Percentiles rank a stretch among this genome's conserved stretches.
Evolutionary conservation across 2,113 vertebrate species (phyloP).

Genomic region (Saguinus imperator): DNA sequence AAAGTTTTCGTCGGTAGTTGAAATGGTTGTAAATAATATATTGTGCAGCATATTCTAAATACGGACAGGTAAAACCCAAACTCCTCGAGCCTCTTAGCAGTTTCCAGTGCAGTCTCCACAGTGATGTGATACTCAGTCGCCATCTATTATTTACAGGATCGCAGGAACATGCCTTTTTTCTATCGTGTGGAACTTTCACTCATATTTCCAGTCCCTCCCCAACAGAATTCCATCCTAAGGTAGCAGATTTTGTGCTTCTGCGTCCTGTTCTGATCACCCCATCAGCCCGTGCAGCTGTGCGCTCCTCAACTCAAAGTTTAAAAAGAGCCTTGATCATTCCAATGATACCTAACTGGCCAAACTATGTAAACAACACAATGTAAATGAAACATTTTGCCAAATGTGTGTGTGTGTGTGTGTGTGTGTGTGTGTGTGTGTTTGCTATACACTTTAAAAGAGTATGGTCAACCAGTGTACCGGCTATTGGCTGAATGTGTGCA

Average conservation of each 20-base stretch:
- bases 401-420: too few relatives aligned
- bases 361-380: background rate
- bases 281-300: too few relatives aligned
- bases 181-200: background rate
- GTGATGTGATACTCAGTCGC: background rate
- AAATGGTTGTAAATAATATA: background rate
- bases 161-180: background rate
- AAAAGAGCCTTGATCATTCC: background rate
- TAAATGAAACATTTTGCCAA: background rate
- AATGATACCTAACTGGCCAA: background rate
- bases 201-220: background rate
- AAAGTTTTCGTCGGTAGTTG: background rate
- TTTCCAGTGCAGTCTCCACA: rapidly evolving
- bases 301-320: background rate
- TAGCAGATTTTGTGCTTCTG: background rate
- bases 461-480: background rate
- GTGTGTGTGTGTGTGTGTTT: too few relatives aligned
- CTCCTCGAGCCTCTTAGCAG: background rate
- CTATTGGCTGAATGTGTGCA: background rate
- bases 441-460: too few relatives aligned
- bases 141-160: background rate
- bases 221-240: background rate
- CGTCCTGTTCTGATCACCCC: background rate
- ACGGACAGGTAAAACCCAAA: background rate
- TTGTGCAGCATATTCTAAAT: background rate